These are phyloP conservation scores for Mamestra configurata DNA, from an alignment of 1,140 invertebrate genomes.

Conservation along the genomic window DNA sequence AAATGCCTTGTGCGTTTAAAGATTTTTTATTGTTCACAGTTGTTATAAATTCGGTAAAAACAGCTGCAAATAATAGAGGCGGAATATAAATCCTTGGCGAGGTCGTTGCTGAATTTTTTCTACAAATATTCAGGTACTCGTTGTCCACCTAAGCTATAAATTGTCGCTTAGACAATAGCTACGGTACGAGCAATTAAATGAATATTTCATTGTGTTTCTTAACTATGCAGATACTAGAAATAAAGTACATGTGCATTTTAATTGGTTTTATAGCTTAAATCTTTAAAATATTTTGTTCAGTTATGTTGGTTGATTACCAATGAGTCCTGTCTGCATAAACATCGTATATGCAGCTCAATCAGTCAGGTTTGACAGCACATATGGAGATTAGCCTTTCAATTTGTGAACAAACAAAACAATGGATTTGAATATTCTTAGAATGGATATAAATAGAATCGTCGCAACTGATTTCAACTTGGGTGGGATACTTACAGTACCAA, in stretches of 20 bases:
- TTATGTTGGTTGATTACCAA: conserved; percentile 54
- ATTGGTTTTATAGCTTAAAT: conserved; percentile 53
- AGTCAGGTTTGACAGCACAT: conserved; percentile 42
- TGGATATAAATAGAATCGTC: conserved; percentile 19
- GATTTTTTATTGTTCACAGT: conserved; percentile 68
- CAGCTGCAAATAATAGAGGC: conserved; percentile 66
- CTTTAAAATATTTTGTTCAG: conserved; percentile 57
- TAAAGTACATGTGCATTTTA: conserved; percentile 54
- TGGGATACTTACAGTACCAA: background rate
- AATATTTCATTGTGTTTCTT: conserved; percentile 76
- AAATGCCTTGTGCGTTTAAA: conserved; percentile 62
- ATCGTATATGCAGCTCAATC: conserved; percentile 39
- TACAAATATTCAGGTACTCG: conserved; percentile 52
- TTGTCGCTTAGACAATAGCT: conserved; percentile 64
- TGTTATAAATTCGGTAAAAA: conserved; percentile 69
- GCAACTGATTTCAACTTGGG: conserved; percentile 12
- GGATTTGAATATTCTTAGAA: conserved; percentile 35
- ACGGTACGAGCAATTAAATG: conserved; percentile 69
- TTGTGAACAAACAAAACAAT: conserved; percentile 46
- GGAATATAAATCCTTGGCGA: conserved; percentile 71
- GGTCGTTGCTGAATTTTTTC: conserved; percentile 61
- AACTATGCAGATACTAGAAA: conserved; percentile 45
- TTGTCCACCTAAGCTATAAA: conserved; percentile 61
- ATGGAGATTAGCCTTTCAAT: conserved; percentile 40
- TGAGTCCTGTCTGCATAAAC: conserved; percentile 46